These are phyloP conservation scores for Cantharis rufa DNA, from an alignment of 2,888 invertebrate genomes.

Conservation along the genomic window DNA sequence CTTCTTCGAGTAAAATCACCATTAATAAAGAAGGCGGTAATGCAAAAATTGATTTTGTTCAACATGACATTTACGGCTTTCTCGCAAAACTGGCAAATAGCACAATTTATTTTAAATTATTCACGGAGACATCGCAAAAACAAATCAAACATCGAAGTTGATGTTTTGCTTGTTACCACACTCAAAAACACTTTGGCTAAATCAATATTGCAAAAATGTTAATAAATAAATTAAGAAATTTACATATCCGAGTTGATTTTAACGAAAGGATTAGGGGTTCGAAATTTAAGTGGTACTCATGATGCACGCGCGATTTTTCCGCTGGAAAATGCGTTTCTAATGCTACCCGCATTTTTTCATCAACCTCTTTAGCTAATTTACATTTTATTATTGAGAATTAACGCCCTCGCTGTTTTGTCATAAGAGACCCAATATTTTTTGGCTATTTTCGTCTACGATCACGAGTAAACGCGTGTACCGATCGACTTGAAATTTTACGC, in stretches of 20 bases:
- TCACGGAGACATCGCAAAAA: constrained; percentile 1
- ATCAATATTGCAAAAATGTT: background rate
- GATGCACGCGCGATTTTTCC: background rate
- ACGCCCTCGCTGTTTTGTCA: too few species aligned
- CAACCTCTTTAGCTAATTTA: too few species aligned
- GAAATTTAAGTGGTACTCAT: background rate
- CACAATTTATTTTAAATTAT: background rate
- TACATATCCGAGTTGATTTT: background rate
- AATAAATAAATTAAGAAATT: background rate
- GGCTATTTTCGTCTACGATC: too few species aligned
- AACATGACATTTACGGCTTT: background rate
- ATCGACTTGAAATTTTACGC: too few species aligned
- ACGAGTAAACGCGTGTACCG: too few species aligned
- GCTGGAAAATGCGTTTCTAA: background rate
- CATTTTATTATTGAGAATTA: too few species aligned
- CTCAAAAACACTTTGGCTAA: background rate
- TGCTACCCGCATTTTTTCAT: too few species aligned
- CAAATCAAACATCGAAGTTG: background rate
- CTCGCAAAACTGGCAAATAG: background rate
- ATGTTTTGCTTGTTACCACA: background rate
- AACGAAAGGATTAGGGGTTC: background rate
- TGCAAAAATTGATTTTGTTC: constrained; percentile 5
- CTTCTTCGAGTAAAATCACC: background rate
- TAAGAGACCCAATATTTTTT: too few species aligned
- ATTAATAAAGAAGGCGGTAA: constrained; percentile 1